These are phyloP conservation scores for Echinops telfairi DNA, from an alignment of 2,113 vertebrate genomes.

Conservation along the genomic window DNA sequence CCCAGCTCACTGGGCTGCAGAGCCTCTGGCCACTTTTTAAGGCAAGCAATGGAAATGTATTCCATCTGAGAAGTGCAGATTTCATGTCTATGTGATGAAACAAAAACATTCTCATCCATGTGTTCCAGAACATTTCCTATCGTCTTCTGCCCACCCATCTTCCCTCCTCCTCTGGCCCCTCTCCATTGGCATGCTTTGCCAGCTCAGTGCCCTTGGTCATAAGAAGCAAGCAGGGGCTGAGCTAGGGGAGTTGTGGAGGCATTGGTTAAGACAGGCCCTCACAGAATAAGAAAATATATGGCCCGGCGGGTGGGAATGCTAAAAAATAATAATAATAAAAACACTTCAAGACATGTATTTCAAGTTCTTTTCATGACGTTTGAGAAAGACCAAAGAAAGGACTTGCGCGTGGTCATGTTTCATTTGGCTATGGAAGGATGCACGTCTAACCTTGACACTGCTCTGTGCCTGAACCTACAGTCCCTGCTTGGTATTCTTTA, in stretches of 20 bases:
- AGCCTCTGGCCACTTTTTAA: background rate
- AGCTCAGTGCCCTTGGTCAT: background rate
- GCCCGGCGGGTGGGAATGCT: background rate
- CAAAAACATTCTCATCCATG: background rate
- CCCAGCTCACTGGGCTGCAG: background rate
- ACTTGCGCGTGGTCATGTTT: background rate
- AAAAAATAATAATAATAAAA: background rate
- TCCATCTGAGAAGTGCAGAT: background rate
- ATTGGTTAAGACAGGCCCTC: background rate
- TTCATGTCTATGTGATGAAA: background rate
- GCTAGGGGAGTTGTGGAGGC: background rate
- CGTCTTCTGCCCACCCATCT: background rate
- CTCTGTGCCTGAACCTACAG: background rate
- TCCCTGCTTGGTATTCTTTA: too few relatives aligned
- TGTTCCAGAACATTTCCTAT: background rate
- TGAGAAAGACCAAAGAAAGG: constrained; percentile 31
- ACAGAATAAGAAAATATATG: background rate
- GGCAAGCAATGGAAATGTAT: background rate
- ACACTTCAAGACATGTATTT: background rate
- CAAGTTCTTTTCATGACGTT: background rate
- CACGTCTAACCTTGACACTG: constrained; percentile 30
- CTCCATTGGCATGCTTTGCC: background rate
- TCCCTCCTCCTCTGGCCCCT: background rate
- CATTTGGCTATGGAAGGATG: background rate
- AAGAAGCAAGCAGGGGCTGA: background rate